Percentiles rank a stretch among this genome's conserved stretches.
Evolutionary conservation across 2,113 vertebrate genomes (phyloP).

Genomic region (Perca fluviatilis): DNA sequence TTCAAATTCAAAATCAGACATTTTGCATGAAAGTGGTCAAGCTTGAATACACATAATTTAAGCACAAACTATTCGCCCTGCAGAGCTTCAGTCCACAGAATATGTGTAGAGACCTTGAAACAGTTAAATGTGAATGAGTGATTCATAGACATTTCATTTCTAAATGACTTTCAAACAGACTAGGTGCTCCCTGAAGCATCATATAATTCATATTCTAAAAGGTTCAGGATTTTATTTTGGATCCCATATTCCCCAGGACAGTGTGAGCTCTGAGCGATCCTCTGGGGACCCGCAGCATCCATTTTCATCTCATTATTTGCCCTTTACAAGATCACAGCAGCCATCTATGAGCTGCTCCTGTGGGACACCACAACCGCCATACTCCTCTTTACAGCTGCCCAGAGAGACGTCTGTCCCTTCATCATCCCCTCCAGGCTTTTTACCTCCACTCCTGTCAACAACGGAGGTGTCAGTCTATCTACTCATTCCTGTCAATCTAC

Average conservation of each 20-base stretch:
- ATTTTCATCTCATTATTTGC: constrained; percentile 52
- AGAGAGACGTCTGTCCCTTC: constrained; percentile 44
- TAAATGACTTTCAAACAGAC: not conserved
- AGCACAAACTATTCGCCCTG: not conserved
- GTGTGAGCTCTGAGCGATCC: constrained; percentile 13
- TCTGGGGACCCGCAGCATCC: constrained; percentile 30
- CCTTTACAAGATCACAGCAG: constrained; percentile 73
- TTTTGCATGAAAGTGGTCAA: not conserved
- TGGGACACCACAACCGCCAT: constrained; percentile 11
- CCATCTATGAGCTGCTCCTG: constrained; percentile 52
- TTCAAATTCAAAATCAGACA: no score
- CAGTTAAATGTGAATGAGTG: not conserved
- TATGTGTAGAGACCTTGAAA: not conserved
- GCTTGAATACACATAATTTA: not conserved
- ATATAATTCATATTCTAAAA: constrained; percentile 12
- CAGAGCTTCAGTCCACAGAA: not conserved
- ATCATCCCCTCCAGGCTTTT: constrained; percentile 23
- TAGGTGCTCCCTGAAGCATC: not conserved
- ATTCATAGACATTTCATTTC: not conserved
- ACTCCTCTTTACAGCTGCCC: constrained; percentile 36
- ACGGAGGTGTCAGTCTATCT: constrained; percentile 9
- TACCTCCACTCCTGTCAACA: constrained; percentile 10
- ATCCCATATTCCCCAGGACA: not conserved
- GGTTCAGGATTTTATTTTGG: constrained; percentile 12
- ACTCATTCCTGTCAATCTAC: constrained; percentile 21